Conservation (phyloP, 2,888 invertebrate genomes). For the Colletes collaris region DNA sequence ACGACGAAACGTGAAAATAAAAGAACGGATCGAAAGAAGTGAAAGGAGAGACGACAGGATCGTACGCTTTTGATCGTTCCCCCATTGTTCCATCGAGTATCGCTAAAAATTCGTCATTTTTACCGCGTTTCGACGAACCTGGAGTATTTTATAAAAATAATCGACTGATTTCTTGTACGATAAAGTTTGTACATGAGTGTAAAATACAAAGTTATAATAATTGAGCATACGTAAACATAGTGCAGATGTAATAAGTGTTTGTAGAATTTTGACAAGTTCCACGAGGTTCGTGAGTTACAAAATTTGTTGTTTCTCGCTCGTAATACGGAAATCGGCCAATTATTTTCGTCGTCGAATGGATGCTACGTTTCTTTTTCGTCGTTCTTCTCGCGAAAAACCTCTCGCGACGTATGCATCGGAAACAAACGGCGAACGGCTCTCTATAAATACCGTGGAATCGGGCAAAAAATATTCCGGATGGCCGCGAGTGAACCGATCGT, state of each 20-base stretch:
- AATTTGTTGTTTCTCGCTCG: too few relatives aligned
- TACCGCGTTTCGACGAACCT: too few relatives aligned
- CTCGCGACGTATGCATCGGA: conserved; percentile 40
- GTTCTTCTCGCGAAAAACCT: conserved; percentile 18
- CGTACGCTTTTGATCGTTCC: conserved; percentile 9
- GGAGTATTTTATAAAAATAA: not conserved
- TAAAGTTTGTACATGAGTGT: not conserved
- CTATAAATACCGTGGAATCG: conserved; percentile 39
- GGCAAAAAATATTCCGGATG: conserved; percentile 10
- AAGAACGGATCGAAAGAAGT: conserved; percentile 13
- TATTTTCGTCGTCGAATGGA: too few relatives aligned
- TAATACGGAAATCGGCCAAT: too few relatives aligned
- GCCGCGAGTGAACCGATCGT: too few relatives aligned
- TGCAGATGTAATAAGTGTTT: too few relatives aligned
- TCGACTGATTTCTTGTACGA: not conserved
- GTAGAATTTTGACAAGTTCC: too few relatives aligned
- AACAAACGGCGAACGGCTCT: conserved; percentile 32
- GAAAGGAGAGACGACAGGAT: conserved; percentile 12
- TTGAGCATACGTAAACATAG: too few relatives aligned
- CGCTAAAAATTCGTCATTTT: not conserved
- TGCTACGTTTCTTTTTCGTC: not conserved
- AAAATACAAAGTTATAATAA: too few relatives aligned
- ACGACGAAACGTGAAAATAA: not conserved
- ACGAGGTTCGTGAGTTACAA: too few relatives aligned
- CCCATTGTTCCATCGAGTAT: not conserved